Evolutionary conservation across 2,888 invertebrate genomes (phyloP).

Genomic region (Archips xylosteana): DNA sequence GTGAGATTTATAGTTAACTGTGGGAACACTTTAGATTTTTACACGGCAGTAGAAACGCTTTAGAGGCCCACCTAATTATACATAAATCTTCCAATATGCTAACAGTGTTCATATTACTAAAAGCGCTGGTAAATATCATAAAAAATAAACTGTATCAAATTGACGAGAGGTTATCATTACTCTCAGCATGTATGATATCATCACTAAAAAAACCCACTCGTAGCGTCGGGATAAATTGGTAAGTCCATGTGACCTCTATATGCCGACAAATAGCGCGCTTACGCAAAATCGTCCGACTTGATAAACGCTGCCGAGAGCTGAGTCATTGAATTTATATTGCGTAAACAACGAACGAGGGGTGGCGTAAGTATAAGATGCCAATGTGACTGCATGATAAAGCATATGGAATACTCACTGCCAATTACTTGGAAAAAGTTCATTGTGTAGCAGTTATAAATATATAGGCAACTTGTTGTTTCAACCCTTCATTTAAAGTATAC

Average conservation of each 20-base stretch:
- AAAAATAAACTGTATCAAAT: not conserved
- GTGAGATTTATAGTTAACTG: no score
- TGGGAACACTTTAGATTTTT: no score
- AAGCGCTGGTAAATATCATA: not conserved
- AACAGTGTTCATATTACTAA: not conserved
- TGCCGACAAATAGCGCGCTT: slow-evolving; percentile 16
- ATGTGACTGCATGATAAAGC: slow-evolving; percentile 2
- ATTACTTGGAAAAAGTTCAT: not conserved
- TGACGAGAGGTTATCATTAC: not conserved
- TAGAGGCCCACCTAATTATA: no score
- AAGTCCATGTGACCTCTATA: slow-evolving; percentile 19
- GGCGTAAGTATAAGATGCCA: slow-evolving; percentile 15
- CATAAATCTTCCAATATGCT: no score
- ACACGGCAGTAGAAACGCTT: no score
- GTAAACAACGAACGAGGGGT: slow-evolving; percentile 28
- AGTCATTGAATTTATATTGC: slow-evolving; percentile 30
- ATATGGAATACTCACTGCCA: not conserved
- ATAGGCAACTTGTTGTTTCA: no score
- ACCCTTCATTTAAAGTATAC: no score
- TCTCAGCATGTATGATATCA: slow-evolving; percentile 3
- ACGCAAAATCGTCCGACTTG: slow-evolving; percentile 3
- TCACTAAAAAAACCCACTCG: slow-evolving; percentile 6
- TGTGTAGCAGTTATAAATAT: not conserved
- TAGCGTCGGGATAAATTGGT: slow-evolving; percentile 1
- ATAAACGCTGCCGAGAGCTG: slow-evolving; percentile 18